Base-by-base conservation (phyloP, 2,888 invertebrate genomes). In the Rhorus exstirpatorius region DNA sequence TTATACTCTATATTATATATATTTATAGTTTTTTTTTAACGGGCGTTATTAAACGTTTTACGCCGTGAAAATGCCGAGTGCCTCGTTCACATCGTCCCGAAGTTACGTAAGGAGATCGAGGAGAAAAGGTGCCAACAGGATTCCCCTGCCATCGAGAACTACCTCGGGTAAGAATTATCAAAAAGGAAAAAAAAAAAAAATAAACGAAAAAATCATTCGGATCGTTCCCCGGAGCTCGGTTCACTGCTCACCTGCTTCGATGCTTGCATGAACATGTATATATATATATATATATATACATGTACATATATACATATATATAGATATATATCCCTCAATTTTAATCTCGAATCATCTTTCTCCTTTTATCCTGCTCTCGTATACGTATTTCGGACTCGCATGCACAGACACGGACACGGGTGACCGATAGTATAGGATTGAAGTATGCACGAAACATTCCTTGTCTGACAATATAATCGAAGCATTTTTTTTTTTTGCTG, bases 71-170 rank as follows among this genome's bases (percentile, higher is more conserved):
- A 97, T 98, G 98, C 98, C 97, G 95, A 97, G 97, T 95, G 97
- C 97, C 95, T 97, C 97, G 94, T 97, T 97, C 94, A 97, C 97
- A 93, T 97, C 97, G 94, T 97, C 97, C 94, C 96, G 97, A 95
- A 97, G 97, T 94, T 97, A 97, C 95, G 96, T 97, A 93, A 96
- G 97, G 94, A 96, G 97, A 94, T 97, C 97, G 93, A 96, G 97
- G 93, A 96, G 97, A 95, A 97, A 97, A 96, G 97, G 97, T 93
- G 97, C 96, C 91, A 97, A 97, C 94, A 96, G 97, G 93, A 97
- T 96, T 93, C 96, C 96, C 90, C 94, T 96, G 93, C 96, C 96
- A 92, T 96, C 96, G 91, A 95, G 96, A 94, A 96, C 96, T 93
- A 96, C 96, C 94, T 96, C 96, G 94, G 96, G 96, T 96, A 95